phyloP scores from a whole-genome alignment of 2,113 vertebrate genomes.

The Recurvirostra avosetta region DNA sequence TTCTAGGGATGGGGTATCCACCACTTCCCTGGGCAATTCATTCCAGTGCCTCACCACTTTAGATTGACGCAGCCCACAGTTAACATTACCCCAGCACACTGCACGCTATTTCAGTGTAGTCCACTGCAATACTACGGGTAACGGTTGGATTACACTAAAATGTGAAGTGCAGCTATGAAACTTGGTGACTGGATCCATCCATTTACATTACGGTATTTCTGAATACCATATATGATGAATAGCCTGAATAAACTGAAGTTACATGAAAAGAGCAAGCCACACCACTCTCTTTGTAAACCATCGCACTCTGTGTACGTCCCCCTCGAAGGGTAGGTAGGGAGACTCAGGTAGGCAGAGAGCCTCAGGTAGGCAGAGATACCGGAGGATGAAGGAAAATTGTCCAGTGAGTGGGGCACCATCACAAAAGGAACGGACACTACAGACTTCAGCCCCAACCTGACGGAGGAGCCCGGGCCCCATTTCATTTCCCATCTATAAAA shows the following conservation, averaged over 20 bases:
- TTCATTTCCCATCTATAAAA: neutral
- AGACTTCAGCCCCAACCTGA: neutral
- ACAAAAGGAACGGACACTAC: neutral
- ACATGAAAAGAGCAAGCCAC: neutral
- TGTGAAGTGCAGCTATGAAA: neutral
- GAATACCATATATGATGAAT: neutral
- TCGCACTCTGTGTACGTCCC: neutral
- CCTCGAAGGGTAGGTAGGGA: neutral
- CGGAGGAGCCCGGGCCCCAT: neutral
- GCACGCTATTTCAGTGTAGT: neutral
- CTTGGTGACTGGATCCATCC: neutral
- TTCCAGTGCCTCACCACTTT: neutral
- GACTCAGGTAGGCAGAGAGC: neutral
- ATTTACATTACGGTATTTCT: neutral
- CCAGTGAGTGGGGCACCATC: neutral
- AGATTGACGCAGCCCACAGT: neutral
- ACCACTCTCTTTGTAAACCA: neutral
- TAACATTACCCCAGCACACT: neutral
- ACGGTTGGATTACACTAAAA: neutral
- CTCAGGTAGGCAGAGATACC: neutral
- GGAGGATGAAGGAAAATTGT: neutral
- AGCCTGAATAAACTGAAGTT: neutral
- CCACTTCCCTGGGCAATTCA: too few relatives aligned
- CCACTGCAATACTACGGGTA: neutral
- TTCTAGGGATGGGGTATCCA: too few relatives aligned